Evolutionary conservation across 1,140 invertebrate genomes (phyloP).

Genomic region (Neodiprion virginianus): DNA sequence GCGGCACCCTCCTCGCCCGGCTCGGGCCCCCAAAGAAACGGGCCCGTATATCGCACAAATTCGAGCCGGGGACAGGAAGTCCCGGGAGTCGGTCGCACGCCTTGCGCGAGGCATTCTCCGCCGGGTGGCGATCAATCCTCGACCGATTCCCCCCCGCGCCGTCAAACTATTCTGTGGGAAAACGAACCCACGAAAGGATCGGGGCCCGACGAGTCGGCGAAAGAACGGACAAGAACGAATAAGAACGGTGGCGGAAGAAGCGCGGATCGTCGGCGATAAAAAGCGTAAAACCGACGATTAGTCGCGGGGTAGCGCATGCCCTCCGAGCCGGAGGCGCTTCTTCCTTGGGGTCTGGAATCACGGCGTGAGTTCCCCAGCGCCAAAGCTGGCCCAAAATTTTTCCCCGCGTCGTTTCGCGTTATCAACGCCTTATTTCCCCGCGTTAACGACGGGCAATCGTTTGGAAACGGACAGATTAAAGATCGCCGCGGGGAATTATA

Average conservation of each 20-base stretch:
- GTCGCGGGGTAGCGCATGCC: constrained; percentile 54
- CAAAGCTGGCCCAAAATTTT: too few species aligned
- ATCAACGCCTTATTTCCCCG: too few species aligned
- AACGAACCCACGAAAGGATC: constrained; percentile 28
- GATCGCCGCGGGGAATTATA: too few species aligned
- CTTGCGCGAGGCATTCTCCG: not conserved
- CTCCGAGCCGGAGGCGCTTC: constrained; percentile 29
- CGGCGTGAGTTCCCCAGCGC: too few species aligned
- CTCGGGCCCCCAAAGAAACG: constrained; percentile 22
- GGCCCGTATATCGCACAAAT: constrained; percentile 18
- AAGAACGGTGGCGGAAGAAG: not conserved
- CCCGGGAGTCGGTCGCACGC: not conserved
- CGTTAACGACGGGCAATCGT: too few species aligned
- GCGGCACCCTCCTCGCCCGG: not conserved
- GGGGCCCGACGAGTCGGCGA: not conserved
- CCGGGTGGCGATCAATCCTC: not conserved
- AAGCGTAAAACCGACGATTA: constrained; percentile 58
- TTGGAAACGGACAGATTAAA: too few species aligned
- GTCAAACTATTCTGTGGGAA: constrained; percentile 45
- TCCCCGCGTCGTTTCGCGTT: too few species aligned
- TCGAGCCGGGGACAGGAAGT: not conserved
- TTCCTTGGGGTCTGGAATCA: too few species aligned
- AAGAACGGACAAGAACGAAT: not conserved
- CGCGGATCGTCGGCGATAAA: constrained; percentile 33
- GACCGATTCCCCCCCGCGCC: not conserved